Evolutionary conservation across 2,113 vertebrate species (phyloP).

Genomic region (Promerops cafer): DNA sequence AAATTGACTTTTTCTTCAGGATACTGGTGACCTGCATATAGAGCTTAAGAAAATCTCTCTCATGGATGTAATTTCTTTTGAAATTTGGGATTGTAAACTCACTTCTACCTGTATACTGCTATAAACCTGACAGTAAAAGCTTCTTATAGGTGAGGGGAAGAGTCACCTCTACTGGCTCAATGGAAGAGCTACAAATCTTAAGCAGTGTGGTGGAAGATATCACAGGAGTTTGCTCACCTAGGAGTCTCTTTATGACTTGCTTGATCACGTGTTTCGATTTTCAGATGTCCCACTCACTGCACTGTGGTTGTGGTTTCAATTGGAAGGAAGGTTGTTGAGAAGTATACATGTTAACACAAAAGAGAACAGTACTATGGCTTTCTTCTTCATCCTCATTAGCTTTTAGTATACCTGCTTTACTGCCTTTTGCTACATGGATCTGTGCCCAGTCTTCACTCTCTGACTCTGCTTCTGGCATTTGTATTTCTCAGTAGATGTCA

Average conservation of each 20-base stretch:
- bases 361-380: not conserved
- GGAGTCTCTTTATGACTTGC: not conserved
- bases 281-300: not conserved
- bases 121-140: not conserved
- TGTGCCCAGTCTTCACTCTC: not conserved
- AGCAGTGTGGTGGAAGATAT: not conserved
- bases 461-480: not conserved
- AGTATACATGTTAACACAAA: not conserved
- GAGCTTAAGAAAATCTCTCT: not conserved
- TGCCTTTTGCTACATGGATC: not conserved
- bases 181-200: not conserved
- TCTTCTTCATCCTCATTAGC: not conserved
- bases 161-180: rapidly evolving
- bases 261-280: not conserved
- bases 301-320: not conserved
- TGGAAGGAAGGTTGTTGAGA: not conserved
- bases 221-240: not conserved
- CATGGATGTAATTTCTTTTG: not conserved
- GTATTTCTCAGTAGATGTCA: not conserved
- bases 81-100: not conserved
- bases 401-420: not conserved
- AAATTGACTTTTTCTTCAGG: not conserved
- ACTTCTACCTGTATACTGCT: not conserved
- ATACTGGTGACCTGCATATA: not conserved
- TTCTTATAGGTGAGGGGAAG: not conserved